A percentile compares a stretch with the other conserved stretches of the same genome.
These are phyloP conservation scores for Hormiphora californensis DNA, from an alignment of 37 sponge, comb jelly and placozoan species.

Conservation along the genomic window DNA sequence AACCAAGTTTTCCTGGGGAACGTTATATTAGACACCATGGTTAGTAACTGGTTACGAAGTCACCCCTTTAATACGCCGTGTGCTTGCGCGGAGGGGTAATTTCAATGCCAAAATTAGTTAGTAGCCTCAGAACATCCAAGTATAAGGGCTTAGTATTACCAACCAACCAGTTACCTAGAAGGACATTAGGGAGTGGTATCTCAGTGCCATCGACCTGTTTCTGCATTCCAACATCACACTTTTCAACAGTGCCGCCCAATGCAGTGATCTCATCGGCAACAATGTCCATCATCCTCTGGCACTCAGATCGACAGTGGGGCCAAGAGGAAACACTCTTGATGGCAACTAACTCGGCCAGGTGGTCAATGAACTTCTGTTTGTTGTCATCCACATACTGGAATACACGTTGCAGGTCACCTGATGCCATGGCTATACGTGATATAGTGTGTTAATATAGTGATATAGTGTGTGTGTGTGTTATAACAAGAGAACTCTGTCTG, in stretches of 20 bases:
- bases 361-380: neutral
- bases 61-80: neutral
- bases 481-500: no score
- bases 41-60: neutral
- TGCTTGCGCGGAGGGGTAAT: no score
- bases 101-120: no score
- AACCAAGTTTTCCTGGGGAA: constrained; percentile 21
- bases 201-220: constrained; percentile 12
- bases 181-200: constrained; percentile 34
- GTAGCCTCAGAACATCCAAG: no score
- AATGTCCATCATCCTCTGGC: constrained; percentile 8
- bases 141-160: neutral
- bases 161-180: neutral
- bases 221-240: constrained; percentile 51
- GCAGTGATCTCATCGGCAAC: constrained; percentile 12
- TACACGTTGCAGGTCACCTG: neutral
- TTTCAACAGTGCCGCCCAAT: constrained; percentile 43
- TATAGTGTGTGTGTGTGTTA: no score
- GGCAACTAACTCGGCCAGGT: constrained; percentile 6
- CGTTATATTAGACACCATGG: neutral
- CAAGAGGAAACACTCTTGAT: constrained; percentile 50
- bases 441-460: no score
- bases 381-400: constrained; percentile 19
- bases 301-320: neutral
- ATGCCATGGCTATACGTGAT: no score